Conservation (phyloP, 2,113 vertebrate species). For the Larimichthys polyactis region DNA sequence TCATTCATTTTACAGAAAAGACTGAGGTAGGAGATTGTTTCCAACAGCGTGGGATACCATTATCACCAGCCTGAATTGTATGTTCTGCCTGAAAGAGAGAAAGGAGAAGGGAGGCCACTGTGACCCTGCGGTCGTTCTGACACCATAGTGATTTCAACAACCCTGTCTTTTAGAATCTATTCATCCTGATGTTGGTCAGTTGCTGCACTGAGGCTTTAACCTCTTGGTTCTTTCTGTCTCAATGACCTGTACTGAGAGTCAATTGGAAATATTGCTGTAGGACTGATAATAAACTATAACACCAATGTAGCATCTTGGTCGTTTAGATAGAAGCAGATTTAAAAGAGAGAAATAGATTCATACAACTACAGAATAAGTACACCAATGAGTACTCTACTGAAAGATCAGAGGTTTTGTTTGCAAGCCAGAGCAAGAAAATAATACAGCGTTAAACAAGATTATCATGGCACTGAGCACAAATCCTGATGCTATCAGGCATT, state of each 20-base stretch:
- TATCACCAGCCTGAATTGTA: constrained; percentile 1
- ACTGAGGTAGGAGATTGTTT: constrained; percentile 21
- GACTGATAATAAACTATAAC: not conserved
- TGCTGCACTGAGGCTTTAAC: constrained; percentile 12
- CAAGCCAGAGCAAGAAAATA: constrained; percentile 39
- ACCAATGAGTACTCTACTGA: constrained; percentile 11
- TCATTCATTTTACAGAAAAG: not conserved
- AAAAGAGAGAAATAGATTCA: not conserved
- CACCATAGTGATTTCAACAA: constrained; percentile 46
- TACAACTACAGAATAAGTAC: constrained; percentile 18
- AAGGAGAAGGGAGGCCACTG: constrained; percentile 11
- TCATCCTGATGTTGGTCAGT: constrained; percentile 31
- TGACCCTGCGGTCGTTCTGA: constrained; percentile 56
- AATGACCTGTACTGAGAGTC: constrained; percentile 23
- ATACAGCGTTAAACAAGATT: constrained; percentile 56
- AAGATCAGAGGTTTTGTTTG: constrained; percentile 31
- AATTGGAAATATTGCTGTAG: not conserved
- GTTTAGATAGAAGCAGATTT: not conserved
- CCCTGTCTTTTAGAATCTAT: constrained; percentile 42
- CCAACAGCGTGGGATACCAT: not conserved
- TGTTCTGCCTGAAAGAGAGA: constrained; percentile 6
- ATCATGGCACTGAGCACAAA: constrained; percentile 49
- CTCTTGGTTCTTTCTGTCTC: constrained; percentile 37
- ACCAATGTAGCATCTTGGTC: not conserved
- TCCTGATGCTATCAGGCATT: constrained; percentile 53